Evolutionary conservation across 2,113 vertebrate genomes (phyloP).

Genomic region (Forbesichthys papilliferus): DNA sequence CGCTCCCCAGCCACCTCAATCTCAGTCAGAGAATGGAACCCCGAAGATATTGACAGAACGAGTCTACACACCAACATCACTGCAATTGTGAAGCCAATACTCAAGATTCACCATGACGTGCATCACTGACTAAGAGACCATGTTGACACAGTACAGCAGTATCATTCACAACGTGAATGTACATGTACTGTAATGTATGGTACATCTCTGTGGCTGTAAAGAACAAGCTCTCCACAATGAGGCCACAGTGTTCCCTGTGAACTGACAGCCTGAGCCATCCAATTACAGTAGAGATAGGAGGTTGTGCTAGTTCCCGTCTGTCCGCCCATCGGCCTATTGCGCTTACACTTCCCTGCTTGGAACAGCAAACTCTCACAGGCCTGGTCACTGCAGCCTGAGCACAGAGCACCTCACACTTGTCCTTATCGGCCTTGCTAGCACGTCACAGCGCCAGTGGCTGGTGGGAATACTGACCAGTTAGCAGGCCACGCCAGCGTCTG

Average conservation of each 20-base stretch:
- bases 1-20: constrained; percentile 1
- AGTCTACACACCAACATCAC: constrained; percentile 16
- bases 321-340: constrained; percentile 38
- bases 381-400: constrained; percentile 40
- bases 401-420: constrained; percentile 54
- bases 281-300: constrained; percentile 18
- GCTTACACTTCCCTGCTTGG: constrained; percentile 33
- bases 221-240: constrained; percentile 1
- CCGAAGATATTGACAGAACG: too few relatives aligned
- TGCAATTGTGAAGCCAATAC: constrained; percentile 16
- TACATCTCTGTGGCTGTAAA: constrained; percentile 13
- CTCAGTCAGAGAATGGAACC: too few relatives aligned
- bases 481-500: constrained; percentile 43
- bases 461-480: constrained; percentile 27
- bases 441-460: constrained; percentile 36
- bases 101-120: too few relatives aligned
- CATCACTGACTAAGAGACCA: too few relatives aligned
- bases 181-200: neutral
- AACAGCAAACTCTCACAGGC: constrained; percentile 13
- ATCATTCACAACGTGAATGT: too few relatives aligned
- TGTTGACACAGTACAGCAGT: too few relatives aligned
- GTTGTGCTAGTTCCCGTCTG: constrained; percentile 28
- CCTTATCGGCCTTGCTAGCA: constrained; percentile 46
- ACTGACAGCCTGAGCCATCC: neutral
- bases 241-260: constrained; percentile 18